Evolutionary conservation across 2,113 vertebrate genomes (phyloP).

Genomic region (Mustelus asterias): DNA sequence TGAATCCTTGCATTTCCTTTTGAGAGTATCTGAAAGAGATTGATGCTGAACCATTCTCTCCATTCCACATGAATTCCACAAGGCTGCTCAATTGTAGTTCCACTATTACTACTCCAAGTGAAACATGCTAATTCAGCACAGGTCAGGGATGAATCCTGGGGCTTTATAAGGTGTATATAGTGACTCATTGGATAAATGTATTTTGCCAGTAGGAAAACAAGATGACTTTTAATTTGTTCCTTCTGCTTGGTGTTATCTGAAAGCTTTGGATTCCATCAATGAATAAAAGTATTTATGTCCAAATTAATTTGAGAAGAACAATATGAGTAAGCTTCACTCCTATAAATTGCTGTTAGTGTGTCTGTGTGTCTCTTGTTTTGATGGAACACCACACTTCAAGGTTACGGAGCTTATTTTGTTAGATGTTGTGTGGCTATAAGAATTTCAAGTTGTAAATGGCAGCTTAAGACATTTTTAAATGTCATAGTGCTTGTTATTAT

Average conservation of each 20-base stretch:
- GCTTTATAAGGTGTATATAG: too few relatives aligned
- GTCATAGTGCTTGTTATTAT: background rate
- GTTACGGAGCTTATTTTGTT: background rate
- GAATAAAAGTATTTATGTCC: background rate
- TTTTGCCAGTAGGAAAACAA: too few relatives aligned
- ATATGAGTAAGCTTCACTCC: background rate
- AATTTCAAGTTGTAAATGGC: background rate
- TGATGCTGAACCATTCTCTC: too few relatives aligned
- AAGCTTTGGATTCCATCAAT: background rate
- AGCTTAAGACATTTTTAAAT: background rate
- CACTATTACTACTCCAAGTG: too few relatives aligned
- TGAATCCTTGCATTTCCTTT: too few relatives aligned
- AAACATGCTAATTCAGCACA: too few relatives aligned
- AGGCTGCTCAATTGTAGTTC: too few relatives aligned
- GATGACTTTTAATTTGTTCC: too few relatives aligned
- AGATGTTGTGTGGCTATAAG: background rate
- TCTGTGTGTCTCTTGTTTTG: background rate
- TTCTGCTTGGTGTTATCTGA: background rate
- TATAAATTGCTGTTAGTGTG: background rate
- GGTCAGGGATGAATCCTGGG: too few relatives aligned
- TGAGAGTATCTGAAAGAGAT: too few relatives aligned
- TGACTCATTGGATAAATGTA: too few relatives aligned
- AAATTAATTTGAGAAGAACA: background rate
- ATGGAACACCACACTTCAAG: background rate
- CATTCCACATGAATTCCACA: too few relatives aligned